Evolutionary conservation across 2,888 invertebrate genomes (phyloP), one percentile per base, ranked within the genome.

Genomic region (Ornithoptera priamus): DNA sequence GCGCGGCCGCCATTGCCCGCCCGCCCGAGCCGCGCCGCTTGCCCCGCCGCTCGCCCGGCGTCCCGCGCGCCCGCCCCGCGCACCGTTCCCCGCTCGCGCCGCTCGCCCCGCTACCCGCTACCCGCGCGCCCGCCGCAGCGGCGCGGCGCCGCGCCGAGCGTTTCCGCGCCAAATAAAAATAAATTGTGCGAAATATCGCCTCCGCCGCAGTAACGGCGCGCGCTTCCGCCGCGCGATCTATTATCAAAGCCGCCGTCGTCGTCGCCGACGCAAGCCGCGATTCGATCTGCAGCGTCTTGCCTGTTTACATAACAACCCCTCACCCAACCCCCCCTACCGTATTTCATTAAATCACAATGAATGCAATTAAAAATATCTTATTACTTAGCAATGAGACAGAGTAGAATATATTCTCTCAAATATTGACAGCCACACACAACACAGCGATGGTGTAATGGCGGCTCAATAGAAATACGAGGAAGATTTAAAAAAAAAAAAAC

Each of bases 151-250:
- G 69, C 75, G 68, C 58, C 75, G 74, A 77, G 78, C 79, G 77
- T 78, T 80, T 76, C 73, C 72, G 73, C 77, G 76, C 78, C 75
- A 79, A 83, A 84, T 82, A 83, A 83, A 83, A 83, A 81, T 82
- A 84, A 84, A 84, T 80, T 80, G 81, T 76, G 76, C 77, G 72
- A 80, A 80, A 83, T 81, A 80, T 81, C 73, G 75, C 68, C 75
- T 46, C 42, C 57, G 42, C 50, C 39, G 18, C 50, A 4, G 50
- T 15, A 50, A 7, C 50, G 67, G 57, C 15, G 62, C 46, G 15
- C 60, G 22, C 24, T 24, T 56, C 22, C 62, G 62, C 67, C 56
- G 36, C 50, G 18, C 61, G 39, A 39, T 57, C 42, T 62, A 42
- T 64, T 60, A 64, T 68, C 59, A 39, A 50, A 60, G 24, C 59